A percentile compares a stretch with the other conserved stretches of the same genome.
Conservation (phyloP, 2,888 invertebrate species). For the Acanthosepion lycidas region DNA sequence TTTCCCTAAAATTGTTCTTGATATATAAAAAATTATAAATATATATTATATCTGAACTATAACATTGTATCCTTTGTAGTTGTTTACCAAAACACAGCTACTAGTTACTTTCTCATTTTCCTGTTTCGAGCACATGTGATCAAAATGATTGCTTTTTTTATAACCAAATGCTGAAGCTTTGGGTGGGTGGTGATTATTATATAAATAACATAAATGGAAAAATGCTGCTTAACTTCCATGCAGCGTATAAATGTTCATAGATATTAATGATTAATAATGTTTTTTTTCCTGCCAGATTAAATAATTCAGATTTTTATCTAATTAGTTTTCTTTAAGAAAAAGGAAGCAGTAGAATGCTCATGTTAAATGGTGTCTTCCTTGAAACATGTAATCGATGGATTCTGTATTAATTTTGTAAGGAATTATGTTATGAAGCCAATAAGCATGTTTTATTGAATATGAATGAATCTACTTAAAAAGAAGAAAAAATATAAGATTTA, state of each 20-base stretch:
- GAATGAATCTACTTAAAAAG: neutral
- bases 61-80: too few relatives aligned
- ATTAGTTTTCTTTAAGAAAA: neutral
- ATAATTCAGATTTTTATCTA: neutral
- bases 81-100: too few relatives aligned
- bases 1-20: too few relatives aligned
- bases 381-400: neutral
- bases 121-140: too few relatives aligned
- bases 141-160: neutral
- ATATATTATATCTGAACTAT: too few relatives aligned
- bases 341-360: neutral
- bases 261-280: neutral
- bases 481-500: neutral
- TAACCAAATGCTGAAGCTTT: neutral
- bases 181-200: neutral
- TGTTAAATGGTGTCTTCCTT: neutral
- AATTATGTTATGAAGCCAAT: neutral
- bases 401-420: neutral
- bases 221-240: neutral
- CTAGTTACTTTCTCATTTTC: too few relatives aligned
- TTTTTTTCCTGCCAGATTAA: neutral
- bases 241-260: neutral
- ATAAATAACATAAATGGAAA: neutral
- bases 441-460: conserved; percentile 13
- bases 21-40: too few relatives aligned